Conservation (phyloP, 2,888 invertebrate species). For the Sipha maydis region DNA sequence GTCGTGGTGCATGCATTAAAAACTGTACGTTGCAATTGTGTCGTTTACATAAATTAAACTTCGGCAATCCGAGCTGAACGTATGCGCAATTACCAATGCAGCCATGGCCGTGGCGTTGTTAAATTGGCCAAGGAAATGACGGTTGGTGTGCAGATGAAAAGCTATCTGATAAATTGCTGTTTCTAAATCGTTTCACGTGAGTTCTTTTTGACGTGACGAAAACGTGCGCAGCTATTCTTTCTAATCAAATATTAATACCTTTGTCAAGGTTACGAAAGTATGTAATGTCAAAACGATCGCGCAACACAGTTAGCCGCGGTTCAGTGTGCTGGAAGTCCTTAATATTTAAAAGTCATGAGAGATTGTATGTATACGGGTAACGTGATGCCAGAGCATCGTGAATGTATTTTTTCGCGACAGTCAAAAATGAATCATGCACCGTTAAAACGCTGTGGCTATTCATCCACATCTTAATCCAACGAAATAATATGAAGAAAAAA, state of each 20-base stretch:
- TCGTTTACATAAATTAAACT: slow-evolving; percentile 29
- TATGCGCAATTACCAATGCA: too few species aligned
- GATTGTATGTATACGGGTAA: too few species aligned
- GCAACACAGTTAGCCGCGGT: too few species aligned
- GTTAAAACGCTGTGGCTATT: too few species aligned
- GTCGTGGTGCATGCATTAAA: background rate
- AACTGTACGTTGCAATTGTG: slow-evolving; percentile 21
- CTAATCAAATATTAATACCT: slow-evolving; percentile 26
- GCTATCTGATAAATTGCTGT: slow-evolving; percentile 30
- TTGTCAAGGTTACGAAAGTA: background rate
- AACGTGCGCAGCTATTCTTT: background rate
- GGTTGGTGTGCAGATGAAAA: background rate
- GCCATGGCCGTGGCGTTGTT: background rate
- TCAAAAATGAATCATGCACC: too few species aligned
- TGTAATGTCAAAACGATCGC: background rate
- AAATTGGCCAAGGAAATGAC: slow-evolving; percentile 24
- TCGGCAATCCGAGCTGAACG: background rate
- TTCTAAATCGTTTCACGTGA: background rate
- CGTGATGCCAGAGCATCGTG: too few species aligned
- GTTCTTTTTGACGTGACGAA: background rate
- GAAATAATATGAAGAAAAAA: too few species aligned
- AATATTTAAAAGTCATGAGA: background rate
- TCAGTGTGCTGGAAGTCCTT: background rate
- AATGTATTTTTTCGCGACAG: too few species aligned
- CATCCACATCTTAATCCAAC: too few species aligned